These are phyloP conservation scores for Dreissena polymorpha DNA, from an alignment of 1,140 invertebrate species.

Conservation along the genomic window DNA sequence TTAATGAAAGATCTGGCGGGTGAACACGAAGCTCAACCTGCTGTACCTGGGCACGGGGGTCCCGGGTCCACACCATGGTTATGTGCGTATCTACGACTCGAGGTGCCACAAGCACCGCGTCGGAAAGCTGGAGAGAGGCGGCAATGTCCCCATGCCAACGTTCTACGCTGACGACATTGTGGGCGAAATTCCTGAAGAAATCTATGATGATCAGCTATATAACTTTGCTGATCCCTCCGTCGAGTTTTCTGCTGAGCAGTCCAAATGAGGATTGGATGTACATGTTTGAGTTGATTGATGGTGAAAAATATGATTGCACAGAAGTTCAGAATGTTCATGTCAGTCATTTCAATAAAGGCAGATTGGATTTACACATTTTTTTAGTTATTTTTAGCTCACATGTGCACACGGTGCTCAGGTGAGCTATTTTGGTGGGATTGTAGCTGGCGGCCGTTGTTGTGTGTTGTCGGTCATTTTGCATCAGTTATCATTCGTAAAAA, in stretches of 20 bases:
- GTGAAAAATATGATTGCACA: too few species aligned
- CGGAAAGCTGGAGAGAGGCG: constrained; percentile 48
- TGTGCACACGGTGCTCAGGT: too few species aligned
- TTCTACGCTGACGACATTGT: constrained; percentile 82
- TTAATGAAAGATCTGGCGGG: constrained; percentile 93
- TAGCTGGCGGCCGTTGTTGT: too few species aligned
- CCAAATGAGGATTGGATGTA: constrained; percentile 11
- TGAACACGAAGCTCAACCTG: constrained; percentile 96
- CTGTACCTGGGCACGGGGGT: constrained; percentile 91
- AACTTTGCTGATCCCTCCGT: constrained; percentile 86
- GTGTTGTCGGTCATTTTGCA: too few species aligned
- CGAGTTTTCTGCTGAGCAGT: constrained; percentile 82
- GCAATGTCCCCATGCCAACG: constrained; percentile 90
- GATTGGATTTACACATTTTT: too few species aligned
- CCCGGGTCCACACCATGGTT: constrained; percentile 89
- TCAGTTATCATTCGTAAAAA: too few species aligned
- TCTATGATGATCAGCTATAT: constrained; percentile 87
- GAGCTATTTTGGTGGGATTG: too few species aligned
- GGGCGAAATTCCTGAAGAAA: constrained; percentile 83
- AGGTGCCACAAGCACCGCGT: constrained; percentile 81
- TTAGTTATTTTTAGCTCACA: too few species aligned
- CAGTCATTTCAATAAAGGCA: too few species aligned
- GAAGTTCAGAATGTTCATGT: too few species aligned
- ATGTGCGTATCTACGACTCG: constrained; percentile 92
- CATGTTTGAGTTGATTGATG: too few species aligned